Base-by-base conservation (phyloP, 2,797 vertebrate species). In the Aulostomus chinensis region DNA sequence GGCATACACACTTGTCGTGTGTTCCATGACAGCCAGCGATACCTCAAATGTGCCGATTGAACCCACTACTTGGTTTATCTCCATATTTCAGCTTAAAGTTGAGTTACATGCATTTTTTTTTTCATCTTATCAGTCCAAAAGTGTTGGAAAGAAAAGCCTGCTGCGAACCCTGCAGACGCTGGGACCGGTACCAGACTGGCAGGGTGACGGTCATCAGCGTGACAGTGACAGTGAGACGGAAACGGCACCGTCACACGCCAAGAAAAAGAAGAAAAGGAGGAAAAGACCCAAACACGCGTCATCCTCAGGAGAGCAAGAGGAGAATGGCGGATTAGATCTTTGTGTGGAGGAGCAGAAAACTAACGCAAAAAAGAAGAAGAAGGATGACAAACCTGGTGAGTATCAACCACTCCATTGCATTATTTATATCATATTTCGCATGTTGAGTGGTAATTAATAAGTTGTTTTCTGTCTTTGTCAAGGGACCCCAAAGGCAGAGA, bases 91-190 rank as follows among this genome's bases (percentile, higher is more conserved):
- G 24, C 2, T 9, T 8, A 25, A 25, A 6, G 24, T 2, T 25
- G n/a, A n/a, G 9, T 25, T 25, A 9, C 6, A 7, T 2, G 2
- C 9, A 25, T 25, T 6, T 21, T 31, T 30, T 8, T 3, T 18
- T 2, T 32, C 9, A 10, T 16, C 28, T 22, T 1, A 18, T 68
- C 46, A 90, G 86, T 7, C 47, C 4, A 87, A 72, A 49, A 31
- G 4, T 38, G 77, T 87, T 17, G 81, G 84, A 22, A 91, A 85
- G 57, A 87, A 84, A 70, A 91, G 89, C 31, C 83, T 93, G 34
- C 40, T 89, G 83, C 75, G 81, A 59, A 93, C 91, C 1, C 82
- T 93, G 33, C 73, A 91, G 72, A 83, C 84, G 0, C 71, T 93
- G 15, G 88, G 88, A 4, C 75, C 87, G 3, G 70, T 85, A 14